These are phyloP conservation scores for Megamerina dolium DNA, from an alignment of 2,888 invertebrate genomes.

Conservation along the genomic window DNA sequence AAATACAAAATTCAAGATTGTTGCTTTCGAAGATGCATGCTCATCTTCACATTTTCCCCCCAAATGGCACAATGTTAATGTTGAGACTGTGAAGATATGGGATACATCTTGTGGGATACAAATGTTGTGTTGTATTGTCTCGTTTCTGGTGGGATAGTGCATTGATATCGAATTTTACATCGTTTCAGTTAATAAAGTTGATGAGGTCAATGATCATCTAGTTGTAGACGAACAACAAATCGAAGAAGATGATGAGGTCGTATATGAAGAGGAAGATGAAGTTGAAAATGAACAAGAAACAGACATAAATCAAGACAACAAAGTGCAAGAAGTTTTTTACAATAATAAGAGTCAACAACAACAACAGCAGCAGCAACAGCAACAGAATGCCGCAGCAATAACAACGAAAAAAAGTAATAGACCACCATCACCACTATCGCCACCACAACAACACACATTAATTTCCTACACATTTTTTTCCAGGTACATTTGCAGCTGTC, in stretches of 20 bases:
- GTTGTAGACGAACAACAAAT: too few species aligned
- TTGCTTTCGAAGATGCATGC: too few species aligned
- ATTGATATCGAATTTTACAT: constrained; percentile 1
- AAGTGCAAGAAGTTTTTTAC: too few species aligned
- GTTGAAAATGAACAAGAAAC: too few species aligned
- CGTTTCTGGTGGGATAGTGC: background rate
- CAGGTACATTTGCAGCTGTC: background rate
- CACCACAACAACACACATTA: constrained; percentile 3
- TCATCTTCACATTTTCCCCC: too few species aligned
- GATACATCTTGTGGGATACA: too few species aligned
- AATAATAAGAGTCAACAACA: too few species aligned
- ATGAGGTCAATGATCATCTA: constrained; percentile 5
- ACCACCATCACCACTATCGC: background rate
- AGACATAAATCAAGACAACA: too few species aligned
- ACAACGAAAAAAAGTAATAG: background rate
- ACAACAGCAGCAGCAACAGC: constrained; percentile 2
- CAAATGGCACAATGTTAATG: too few species aligned
- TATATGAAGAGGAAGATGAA: constrained; percentile 1
- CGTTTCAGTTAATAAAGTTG: constrained; percentile 13
- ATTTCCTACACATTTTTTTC: background rate
- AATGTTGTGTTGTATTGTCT: too few species aligned
- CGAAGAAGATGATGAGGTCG: background rate
- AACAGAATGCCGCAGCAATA: background rate
- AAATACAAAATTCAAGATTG: too few species aligned
- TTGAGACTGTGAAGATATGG: too few species aligned